Evolutionary conservation across 2,888 invertebrate species (phyloP).

Genomic region (Hyalella azteca): DNA sequence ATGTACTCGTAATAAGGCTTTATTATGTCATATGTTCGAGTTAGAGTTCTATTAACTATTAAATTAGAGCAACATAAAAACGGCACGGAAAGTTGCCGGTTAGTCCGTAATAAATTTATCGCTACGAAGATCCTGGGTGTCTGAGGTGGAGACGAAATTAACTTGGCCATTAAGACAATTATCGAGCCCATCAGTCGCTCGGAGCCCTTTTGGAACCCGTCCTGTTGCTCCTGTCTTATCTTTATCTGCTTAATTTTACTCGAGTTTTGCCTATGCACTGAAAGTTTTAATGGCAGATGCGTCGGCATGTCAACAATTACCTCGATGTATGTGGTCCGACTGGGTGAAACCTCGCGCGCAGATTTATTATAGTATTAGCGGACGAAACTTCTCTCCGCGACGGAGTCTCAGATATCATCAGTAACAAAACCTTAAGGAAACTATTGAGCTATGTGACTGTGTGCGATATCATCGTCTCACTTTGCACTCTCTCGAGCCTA

Average conservation of each 20-base stretch:
- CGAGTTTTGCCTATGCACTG: slow-evolving; percentile 7
- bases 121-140: background rate
- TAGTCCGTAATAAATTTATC: background rate
- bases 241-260: slow-evolving; percentile 12
- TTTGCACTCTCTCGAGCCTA: background rate
- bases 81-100: background rate
- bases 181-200: slow-evolving; percentile 22
- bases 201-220: slow-evolving; percentile 11
- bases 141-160: slow-evolving; percentile 1
- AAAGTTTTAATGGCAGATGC: slow-evolving; percentile 14
- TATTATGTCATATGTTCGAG: background rate
- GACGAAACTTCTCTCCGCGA: background rate
- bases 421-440: background rate
- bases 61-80: no score
- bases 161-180: slow-evolving; percentile 28
- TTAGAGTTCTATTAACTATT: no score
- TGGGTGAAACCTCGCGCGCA: background rate
- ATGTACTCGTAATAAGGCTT: background rate
- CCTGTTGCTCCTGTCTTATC: background rate
- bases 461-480: slow-evolving; percentile 12
- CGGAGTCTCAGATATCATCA: background rate
- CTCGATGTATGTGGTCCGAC: slow-evolving; percentile 8
- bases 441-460: background rate
- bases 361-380: background rate
- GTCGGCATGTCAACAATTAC: slow-evolving; percentile 9